A percentile compares a stretch with the other conserved stretches of the same genome.
phyloP scores from a whole-genome alignment of 2,797 vertebrate species.

The Brachyalestes nurse region DNA sequence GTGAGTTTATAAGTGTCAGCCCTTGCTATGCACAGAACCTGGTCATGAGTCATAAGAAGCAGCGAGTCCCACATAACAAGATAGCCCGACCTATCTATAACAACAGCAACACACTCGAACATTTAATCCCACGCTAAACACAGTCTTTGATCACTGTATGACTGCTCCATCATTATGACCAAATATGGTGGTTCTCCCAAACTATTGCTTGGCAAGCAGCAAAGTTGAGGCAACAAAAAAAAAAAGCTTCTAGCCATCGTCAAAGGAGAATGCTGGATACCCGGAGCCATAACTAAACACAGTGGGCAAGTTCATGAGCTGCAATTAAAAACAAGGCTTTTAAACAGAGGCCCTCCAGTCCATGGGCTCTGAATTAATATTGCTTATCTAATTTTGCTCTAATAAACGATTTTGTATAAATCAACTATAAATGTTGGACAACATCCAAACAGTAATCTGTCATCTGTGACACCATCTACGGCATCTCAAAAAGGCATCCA shows the following conservation, averaged over 20 bases:
- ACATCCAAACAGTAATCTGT: slow-evolving; percentile 19
- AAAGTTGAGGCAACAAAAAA: neutral
- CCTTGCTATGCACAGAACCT: slow-evolving; percentile 34
- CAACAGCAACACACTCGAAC: slow-evolving; percentile 45
- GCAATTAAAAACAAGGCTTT: slow-evolving; percentile 20
- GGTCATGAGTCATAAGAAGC: slow-evolving; percentile 53
- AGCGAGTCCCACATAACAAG: slow-evolving; percentile 52
- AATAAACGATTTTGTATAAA: slow-evolving; percentile 16
- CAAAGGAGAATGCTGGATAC: slow-evolving; percentile 3
- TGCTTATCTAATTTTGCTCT: slow-evolving; percentile 12
- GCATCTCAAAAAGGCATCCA: slow-evolving; percentile 4
- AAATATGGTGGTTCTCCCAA: slow-evolving; percentile 49
- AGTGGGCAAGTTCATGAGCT: neutral
- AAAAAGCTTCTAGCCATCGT: neutral
- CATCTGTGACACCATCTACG: neutral
- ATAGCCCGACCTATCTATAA: slow-evolving; percentile 37
- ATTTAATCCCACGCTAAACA: slow-evolving; percentile 50
- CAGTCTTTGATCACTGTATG: slow-evolving; percentile 48
- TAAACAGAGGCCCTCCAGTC: neutral
- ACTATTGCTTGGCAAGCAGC: slow-evolving; percentile 1
- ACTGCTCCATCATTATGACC: slow-evolving; percentile 45
- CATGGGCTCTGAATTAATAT: neutral
- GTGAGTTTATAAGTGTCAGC: slow-evolving; percentile 25
- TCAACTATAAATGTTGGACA: slow-evolving; percentile 18
- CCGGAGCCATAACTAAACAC: neutral